Evolutionary conservation across 2,113 vertebrate genomes (phyloP).

Genomic region (Galemys pyrenaicus): DNA sequence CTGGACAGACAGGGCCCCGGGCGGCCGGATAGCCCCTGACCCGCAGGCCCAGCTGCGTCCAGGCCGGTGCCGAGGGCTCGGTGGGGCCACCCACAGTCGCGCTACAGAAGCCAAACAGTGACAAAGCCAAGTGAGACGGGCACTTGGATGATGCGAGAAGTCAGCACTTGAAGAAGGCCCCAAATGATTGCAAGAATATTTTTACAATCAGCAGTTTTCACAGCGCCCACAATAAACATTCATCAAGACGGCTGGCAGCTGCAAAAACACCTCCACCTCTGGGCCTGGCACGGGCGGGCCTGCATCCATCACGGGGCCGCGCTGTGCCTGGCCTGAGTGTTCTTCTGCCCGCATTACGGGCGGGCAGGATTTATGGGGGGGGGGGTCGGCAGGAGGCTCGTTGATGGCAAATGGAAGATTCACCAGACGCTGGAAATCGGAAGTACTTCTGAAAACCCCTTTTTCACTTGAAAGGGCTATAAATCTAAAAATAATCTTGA

Average conservation of each 20-base stretch:
- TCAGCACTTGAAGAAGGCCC: not conserved
- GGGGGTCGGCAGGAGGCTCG: constrained; percentile 39
- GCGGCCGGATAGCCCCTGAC: no score
- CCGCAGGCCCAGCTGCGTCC: no score
- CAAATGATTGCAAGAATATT: not conserved
- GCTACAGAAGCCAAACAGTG: no score
- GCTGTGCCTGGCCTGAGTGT: no score
- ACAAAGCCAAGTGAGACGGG: no score
- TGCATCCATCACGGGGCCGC: no score
- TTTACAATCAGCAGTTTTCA: constrained; percentile 60
- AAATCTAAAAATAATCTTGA: constrained; percentile 71
- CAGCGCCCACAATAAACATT: constrained; percentile 21
- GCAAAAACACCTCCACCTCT: not conserved
- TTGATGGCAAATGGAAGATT: constrained; percentile 63
- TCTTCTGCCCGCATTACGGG: not conserved
- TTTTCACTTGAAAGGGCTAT: constrained; percentile 69
- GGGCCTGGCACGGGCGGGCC: no score
- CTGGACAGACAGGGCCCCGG: no score
- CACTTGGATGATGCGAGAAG: not conserved
- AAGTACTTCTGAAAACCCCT: constrained; percentile 57
- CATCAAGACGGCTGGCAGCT: not conserved
- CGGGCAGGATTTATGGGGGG: constrained; percentile 68
- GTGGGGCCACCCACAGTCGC: no score
- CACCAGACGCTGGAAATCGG: constrained; percentile 64
- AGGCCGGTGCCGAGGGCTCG: no score